Conservation (phyloP, 2,888 invertebrate genomes). For the Erebia ligea region DNA sequence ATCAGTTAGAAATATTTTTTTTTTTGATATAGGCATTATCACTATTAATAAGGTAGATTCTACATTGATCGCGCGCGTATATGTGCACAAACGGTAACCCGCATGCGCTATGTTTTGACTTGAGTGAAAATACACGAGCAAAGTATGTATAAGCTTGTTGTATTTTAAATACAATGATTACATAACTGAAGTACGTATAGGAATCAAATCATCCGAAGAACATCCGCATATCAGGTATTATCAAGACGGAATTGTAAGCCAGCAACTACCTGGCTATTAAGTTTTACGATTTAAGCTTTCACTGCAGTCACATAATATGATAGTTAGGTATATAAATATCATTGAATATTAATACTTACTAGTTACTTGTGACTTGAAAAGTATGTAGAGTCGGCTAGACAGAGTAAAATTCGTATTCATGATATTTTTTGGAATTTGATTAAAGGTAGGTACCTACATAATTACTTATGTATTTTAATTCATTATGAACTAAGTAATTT, state of each 20-base stretch:
- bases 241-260: constrained; percentile 4
- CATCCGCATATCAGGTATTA: constrained; percentile 14
- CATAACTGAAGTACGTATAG: not conserved
- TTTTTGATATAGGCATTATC: too few species aligned
- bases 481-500: too few species aligned
- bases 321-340: not conserved
- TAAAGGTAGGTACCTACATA: too few species aligned
- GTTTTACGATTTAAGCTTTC: constrained; percentile 14
- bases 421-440: too few species aligned
- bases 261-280: not conserved
- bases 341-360: not conserved
- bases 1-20: too few species aligned
- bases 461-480: too few species aligned
- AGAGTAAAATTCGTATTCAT: too few species aligned
- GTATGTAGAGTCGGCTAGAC: not conserved
- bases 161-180: not conserved
- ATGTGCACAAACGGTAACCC: not conserved
- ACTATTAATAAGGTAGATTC: not conserved
- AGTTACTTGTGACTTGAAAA: not conserved
- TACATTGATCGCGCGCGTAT: not conserved
- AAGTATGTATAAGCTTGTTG: not conserved
- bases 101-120: not conserved
- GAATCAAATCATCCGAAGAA: not conserved
- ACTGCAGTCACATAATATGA: not conserved
- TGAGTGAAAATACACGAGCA: not conserved